Evolutionary conservation across 2,888 invertebrate genomes (phyloP).

Genomic region (Lycaena phlaeas): DNA sequence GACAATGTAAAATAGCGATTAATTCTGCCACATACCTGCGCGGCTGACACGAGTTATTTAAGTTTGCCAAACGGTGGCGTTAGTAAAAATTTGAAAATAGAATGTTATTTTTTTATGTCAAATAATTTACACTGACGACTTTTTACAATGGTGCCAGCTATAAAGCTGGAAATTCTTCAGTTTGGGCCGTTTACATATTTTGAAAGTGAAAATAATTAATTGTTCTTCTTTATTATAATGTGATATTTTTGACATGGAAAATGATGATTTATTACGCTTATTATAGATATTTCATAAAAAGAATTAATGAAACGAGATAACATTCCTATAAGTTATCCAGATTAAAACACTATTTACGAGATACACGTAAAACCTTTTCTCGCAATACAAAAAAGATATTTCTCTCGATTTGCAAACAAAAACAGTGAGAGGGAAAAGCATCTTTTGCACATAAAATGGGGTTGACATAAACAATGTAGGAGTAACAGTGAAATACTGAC

Average conservation of each 20-base stretch:
- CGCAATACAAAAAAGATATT: conserved; percentile 14
- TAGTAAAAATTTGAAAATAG: conserved; percentile 9
- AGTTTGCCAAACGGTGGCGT: conserved; percentile 10
- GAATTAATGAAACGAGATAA: too few species aligned
- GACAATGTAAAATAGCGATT: conserved; percentile 16
- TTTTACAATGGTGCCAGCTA: too few species aligned
- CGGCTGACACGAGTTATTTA: conserved; percentile 17
- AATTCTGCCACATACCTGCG: conserved; percentile 20
- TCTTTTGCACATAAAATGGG: conserved; percentile 60
- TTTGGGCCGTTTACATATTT: too few species aligned
- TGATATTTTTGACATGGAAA: too few species aligned
- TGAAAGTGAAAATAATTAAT: too few species aligned
- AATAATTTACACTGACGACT: background rate
- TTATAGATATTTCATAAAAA: too few species aligned
- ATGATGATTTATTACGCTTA: too few species aligned
- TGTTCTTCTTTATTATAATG: too few species aligned
- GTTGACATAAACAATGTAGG: conserved; percentile 61
- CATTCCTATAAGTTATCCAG: too few species aligned
- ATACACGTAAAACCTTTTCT: too few species aligned
- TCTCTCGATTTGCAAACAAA: conserved; percentile 12
- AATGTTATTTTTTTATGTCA: background rate
- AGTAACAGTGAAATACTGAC: conserved; percentile 49
- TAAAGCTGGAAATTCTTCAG: too few species aligned
- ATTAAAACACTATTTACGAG: too few species aligned
- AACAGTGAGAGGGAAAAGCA: conserved; percentile 19